Base-by-base conservation (phyloP, 2,888 invertebrate species). In the Drosophila parthenogenetica region DNA sequence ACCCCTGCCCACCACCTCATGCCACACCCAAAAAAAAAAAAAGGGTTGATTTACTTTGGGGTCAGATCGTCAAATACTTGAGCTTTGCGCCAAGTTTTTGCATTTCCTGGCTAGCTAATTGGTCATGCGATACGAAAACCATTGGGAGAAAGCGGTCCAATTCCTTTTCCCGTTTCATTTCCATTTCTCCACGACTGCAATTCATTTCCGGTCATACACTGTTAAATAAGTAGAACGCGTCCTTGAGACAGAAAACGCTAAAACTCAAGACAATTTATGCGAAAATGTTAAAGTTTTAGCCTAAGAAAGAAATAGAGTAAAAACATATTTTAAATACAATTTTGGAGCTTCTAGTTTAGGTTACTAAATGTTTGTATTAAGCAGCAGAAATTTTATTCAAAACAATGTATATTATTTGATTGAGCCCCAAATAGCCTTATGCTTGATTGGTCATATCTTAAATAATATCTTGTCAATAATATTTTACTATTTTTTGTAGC, bases 71-170 rank as follows among this genome's bases (percentile, higher is more conserved):
- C 64, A 69, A 73, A 63, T 61, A 45, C 77, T 72, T 63, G 43
- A 59, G 45, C 32, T 65, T 39, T 61, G 42, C 22, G 46, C 25
- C 35, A 57, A 69, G 58, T 55, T 59, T 65, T 65, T 69, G 73
- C 74, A 69, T 72, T 76, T 79, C 46, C 69, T 53, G 69, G 42
- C 45, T 40, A 65, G 69, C 66, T 86, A 84, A 84, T 84, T 84
- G 88, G 83, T 80, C 80, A 83, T 86, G 76, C 76, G 78, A 84
- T 86, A 78, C 73, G 32, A 69, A 57, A 59, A 39, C 68, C 54
- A n/a, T 14, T 25, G 61, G 55, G 29, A 29, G 29, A 17, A 40
- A 16, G 16, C 22, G 22, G 16, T 39, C 39, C 40, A 10, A 5
- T 22, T 48, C 7, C 11, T 13, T 14, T 10, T n/a, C 29, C 16